These are phyloP conservation scores for Rallus crepitans DNA, from an alignment of 2,797 vertebrate species.

Conservation along the genomic window DNA sequence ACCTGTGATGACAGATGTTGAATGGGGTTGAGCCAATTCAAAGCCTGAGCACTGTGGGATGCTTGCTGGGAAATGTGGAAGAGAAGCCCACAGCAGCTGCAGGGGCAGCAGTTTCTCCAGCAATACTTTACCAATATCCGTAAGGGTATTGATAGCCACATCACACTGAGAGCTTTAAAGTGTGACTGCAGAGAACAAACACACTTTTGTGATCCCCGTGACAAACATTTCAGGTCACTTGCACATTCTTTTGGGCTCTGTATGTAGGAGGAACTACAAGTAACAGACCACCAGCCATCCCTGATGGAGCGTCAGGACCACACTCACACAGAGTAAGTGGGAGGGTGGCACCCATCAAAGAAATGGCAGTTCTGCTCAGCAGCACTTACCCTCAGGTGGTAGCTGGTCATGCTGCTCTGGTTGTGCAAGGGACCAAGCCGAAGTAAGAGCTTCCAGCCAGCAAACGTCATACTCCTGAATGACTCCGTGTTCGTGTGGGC, in stretches of 20 bases:
- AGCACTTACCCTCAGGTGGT: background rate
- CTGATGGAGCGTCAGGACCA: background rate
- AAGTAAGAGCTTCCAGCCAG: background rate
- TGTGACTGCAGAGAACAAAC: background rate
- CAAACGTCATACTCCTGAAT: accelerated
- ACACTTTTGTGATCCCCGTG: accelerated
- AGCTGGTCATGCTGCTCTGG: background rate
- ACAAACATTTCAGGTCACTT: background rate
- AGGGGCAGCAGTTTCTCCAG: background rate
- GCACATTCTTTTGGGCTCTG: background rate
- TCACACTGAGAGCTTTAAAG: accelerated
- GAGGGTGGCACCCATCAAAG: accelerated
- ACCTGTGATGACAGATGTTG: accelerated
- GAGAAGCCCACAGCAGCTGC: background rate
- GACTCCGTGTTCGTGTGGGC: accelerated
- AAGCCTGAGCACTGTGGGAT: background rate
- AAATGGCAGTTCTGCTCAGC: too few relatives aligned
- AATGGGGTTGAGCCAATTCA: background rate
- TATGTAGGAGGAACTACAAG: accelerated
- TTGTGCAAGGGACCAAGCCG: background rate
- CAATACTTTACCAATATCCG: background rate
- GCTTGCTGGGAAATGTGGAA: background rate
- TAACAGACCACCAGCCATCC: background rate
- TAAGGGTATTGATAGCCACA: background rate
- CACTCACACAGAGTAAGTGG: background rate